A percentile compares a stretch with the other conserved stretches of the same genome.
Conservation (phyloP, 2,113 vertebrate genomes). For the Callionymus lyra region DNA sequence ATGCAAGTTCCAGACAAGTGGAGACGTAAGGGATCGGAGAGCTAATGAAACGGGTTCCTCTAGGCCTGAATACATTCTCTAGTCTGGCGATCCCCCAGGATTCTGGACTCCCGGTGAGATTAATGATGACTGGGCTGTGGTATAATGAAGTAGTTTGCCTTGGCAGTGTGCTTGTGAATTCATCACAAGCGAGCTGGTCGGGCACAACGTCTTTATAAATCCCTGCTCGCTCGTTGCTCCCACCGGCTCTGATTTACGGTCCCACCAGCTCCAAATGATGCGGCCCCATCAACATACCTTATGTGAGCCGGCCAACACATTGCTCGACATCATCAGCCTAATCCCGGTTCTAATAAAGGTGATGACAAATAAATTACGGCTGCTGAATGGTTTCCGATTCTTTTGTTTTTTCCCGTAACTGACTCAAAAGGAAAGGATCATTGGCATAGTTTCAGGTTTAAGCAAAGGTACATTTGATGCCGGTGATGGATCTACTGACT, state of each 20-base stretch:
- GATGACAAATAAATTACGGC: too few relatives aligned
- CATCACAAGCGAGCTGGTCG: conserved; percentile 88
- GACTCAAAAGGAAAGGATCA: too few relatives aligned
- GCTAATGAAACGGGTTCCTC: conserved; percentile 93
- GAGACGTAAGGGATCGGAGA: conserved; percentile 81
- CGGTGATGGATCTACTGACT: too few relatives aligned
- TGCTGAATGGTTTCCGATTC: too few relatives aligned
- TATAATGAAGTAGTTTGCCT: conserved; percentile 95
- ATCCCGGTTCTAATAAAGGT: conserved; percentile 79
- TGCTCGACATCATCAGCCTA: conserved; percentile 68
- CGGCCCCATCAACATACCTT: conserved; percentile 55
- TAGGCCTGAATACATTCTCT: conserved; percentile 88
- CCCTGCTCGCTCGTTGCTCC: conserved; percentile 77
- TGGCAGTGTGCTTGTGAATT: conserved; percentile 92
- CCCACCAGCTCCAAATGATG: conserved; percentile 52
- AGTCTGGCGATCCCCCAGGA: conserved; percentile 73
- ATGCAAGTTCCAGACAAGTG: conserved; percentile 23
- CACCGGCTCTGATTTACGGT: conserved; percentile 84
- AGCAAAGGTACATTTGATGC: too few relatives aligned
- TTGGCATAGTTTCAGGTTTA: too few relatives aligned
- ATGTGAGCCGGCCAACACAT: conserved; percentile 61
- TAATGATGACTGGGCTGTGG: conserved; percentile 84
- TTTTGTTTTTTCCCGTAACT: too few relatives aligned
- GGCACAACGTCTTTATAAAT: conserved; percentile 92
- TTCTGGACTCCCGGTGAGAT: conserved; percentile 80